Conservation (phyloP, 1,140 invertebrate species). For the Triops cancriformis region DNA sequence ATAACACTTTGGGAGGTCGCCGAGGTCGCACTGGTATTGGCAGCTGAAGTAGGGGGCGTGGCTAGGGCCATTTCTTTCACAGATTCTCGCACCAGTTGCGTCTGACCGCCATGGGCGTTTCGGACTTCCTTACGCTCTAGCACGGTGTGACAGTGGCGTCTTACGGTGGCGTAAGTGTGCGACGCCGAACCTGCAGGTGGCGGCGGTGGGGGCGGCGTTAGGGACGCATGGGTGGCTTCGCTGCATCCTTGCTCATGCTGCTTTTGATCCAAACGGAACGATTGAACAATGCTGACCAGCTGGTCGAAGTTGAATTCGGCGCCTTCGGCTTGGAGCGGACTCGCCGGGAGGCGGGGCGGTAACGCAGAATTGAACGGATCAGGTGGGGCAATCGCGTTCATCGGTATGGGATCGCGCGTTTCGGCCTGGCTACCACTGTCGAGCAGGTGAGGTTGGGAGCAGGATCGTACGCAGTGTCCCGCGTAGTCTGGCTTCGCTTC, state of each 20-base stretch:
- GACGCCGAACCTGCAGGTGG: neutral
- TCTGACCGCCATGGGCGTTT: conserved; percentile 20
- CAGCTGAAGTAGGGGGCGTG: neutral
- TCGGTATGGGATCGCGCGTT: neutral
- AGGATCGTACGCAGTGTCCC: neutral
- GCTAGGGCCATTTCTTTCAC: conserved; percentile 23
- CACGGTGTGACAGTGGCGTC: conserved; percentile 19
- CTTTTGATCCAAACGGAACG: conserved; percentile 33
- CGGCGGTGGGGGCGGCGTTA: conserved; percentile 11
- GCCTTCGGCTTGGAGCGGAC: conserved; percentile 27
- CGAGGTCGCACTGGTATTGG: neutral
- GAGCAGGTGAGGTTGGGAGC: conserved; percentile 17
- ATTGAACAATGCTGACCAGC: conserved; percentile 33
- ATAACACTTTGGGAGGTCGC: conserved; percentile 23
- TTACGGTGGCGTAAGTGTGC: conserved; percentile 19
- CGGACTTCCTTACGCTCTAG: conserved; percentile 16
- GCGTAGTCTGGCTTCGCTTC: neutral
- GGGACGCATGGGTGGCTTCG: neutral
- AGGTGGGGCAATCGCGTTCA: neutral
- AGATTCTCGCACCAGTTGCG: conserved; percentile 25
- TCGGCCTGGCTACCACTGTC: neutral
- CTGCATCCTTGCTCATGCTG: conserved; percentile 27
- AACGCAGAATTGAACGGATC: neutral
- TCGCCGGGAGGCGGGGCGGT: neutral
- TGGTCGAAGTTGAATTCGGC: conserved; percentile 34